These are phyloP conservation scores for Vimba vimba DNA, from an alignment of 2,113 vertebrate species.

Conservation along the genomic window DNA sequence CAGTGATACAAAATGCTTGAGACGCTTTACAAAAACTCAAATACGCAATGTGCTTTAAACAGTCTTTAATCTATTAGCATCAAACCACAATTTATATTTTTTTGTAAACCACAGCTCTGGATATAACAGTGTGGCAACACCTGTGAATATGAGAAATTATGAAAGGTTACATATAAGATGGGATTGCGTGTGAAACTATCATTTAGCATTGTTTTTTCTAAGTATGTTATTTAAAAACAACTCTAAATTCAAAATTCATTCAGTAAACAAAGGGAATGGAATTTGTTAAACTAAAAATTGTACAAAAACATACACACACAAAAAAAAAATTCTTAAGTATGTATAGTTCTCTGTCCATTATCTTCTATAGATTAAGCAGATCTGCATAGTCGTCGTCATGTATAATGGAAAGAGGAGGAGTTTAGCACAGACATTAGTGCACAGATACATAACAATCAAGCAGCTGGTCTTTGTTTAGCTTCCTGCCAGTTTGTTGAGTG, in stretches of 20 bases:
- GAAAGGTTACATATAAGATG: neutral
- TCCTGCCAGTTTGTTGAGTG: neutral
- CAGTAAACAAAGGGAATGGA: neutral
- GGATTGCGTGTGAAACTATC: neutral
- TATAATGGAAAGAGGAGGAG: neutral
- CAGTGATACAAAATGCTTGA: neutral
- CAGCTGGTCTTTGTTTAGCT: neutral
- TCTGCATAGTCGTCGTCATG: neutral
- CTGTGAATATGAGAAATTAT: neutral
- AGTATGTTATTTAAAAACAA: neutral
- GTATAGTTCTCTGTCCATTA: neutral
- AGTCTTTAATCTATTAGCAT: neutral
- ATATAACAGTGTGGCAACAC: neutral
- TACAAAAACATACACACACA: neutral
- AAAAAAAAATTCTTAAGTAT: neutral
- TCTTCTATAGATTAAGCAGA: neutral
- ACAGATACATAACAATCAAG: neutral
- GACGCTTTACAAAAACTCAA: neutral
- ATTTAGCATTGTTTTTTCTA: neutral
- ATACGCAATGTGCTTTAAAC: neutral
- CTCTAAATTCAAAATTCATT: neutral
- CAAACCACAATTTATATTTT: neutral
- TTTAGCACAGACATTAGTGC: neutral
- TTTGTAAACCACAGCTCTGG: neutral
- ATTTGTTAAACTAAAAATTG: neutral